A percentile compares a stretch with the other conserved stretches of the same genome.
Conservation (phyloP, 2,113 vertebrate species). For the Neolamprologus hecqui region DNA sequence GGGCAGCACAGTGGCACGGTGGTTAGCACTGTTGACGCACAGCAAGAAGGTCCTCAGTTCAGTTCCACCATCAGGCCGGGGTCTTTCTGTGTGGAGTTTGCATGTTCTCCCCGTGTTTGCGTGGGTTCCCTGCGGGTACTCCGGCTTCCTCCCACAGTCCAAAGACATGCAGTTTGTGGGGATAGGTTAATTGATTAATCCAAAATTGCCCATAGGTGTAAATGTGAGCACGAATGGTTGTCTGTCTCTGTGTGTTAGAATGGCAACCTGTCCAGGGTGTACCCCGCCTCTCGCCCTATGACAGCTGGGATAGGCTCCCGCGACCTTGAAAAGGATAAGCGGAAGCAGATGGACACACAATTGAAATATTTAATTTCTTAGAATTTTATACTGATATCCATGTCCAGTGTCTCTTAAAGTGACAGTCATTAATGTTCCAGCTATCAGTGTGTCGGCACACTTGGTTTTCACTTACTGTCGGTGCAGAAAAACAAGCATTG, state of each 20-base stretch:
- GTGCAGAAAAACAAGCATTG: background rate
- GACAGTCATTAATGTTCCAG: accelerated
- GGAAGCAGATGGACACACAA: background rate
- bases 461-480: background rate
- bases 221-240: accelerated
- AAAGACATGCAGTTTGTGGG: background rate
- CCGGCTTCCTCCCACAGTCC: accelerated
- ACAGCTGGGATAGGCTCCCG: background rate
- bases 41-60: background rate
- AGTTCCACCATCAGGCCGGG: accelerated
- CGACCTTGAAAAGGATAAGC: background rate
- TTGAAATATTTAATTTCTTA: background rate
- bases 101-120: background rate
- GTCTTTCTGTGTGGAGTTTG: background rate
- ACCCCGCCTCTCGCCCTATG: background rate
- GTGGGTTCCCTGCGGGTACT: accelerated
- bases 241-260: accelerated
- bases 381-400: background rate
- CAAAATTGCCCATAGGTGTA: background rate
- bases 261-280: accelerated
- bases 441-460: background rate
- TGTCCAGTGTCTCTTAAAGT: background rate
- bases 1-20: background rate
- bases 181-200: background rate
- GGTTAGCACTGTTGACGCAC: background rate